phyloP scores from a whole-genome alignment of 1,140 invertebrate species.

The Scaptodrosophila lebanonensis region DNA sequence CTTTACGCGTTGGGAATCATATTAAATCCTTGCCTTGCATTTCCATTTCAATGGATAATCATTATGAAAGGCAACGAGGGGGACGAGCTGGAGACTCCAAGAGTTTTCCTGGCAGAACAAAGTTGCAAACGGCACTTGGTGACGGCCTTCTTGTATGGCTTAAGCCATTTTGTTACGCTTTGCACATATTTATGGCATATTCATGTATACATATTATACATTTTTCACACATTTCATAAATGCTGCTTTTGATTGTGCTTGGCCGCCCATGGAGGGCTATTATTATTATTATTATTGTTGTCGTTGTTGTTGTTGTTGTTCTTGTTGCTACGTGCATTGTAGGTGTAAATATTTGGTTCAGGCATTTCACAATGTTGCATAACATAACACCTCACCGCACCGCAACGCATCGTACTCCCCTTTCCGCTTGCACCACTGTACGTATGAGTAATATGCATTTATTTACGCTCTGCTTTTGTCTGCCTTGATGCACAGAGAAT shows the following conservation, averaged over 20 bases:
- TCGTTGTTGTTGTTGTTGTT: too few species aligned
- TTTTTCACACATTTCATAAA: conserved; percentile 68
- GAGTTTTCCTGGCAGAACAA: conserved; percentile 17
- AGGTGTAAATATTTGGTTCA: conserved; percentile 71
- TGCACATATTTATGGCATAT: conserved; percentile 36
- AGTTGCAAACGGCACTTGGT: conserved; percentile 38
- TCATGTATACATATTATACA: conserved; percentile 49
- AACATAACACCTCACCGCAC: conserved; percentile 23
- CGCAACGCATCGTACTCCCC: too few species aligned
- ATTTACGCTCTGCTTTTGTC: conserved; percentile 69
- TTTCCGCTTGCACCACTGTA: too few species aligned
- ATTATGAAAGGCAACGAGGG: conserved; percentile 55
- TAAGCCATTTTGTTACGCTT: conserved; percentile 48
- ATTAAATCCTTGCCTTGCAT: conserved; percentile 72
- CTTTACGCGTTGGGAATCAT: conserved; percentile 66
- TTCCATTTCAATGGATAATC: conserved; percentile 76
- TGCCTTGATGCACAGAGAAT: conserved; percentile 34
- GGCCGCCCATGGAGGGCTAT: too few species aligned
- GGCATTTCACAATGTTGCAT: conserved; percentile 62
- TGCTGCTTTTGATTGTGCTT: conserved; percentile 62
- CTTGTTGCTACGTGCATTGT: conserved; percentile 26
- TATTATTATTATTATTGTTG: too few species aligned
- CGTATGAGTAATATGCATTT: conserved; percentile 73
- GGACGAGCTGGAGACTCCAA: background rate
- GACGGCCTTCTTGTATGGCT: conserved; percentile 29